Conservation (phyloP, 2,888 invertebrate species). For the Cetonia aurata region DNA sequence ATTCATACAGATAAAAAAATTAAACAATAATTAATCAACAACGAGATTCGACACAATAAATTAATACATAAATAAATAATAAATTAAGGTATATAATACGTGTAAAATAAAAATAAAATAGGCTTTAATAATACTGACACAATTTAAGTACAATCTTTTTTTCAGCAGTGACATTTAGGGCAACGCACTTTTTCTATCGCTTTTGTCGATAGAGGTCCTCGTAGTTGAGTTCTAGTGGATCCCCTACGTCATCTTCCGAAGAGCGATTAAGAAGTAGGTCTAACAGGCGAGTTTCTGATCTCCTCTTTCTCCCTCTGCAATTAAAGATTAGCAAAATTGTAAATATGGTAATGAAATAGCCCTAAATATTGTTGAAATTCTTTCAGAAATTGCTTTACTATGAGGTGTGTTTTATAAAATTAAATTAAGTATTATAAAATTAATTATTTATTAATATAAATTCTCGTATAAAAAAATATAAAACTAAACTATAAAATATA, state of each 20-base stretch:
- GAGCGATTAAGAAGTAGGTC: conserved; percentile 54
- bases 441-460: not conserved
- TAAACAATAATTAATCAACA: conserved; percentile 18
- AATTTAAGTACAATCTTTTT: conserved; percentile 34
- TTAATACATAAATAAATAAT: conserved; percentile 33
- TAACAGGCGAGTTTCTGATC: conserved; percentile 56
- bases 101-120: conserved; percentile 17
- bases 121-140: conserved; percentile 35
- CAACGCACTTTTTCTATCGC: conserved; percentile 21
- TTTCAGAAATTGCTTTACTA: not conserved
- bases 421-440: conserved; percentile 4
- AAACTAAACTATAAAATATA: conserved; percentile 21
- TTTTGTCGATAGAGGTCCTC: conserved; percentile 46
- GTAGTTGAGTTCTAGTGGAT: conserved; percentile 45
- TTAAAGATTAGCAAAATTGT: conserved; percentile 37
- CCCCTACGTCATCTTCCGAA: conserved; percentile 49
- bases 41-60: conserved; percentile 32
- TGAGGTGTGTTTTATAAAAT: conserved; percentile 1
- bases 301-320: conserved; percentile 62
- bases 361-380: not conserved
- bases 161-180: conserved; percentile 1
- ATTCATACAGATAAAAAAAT: conserved; percentile 22
- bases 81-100: conserved; percentile 16
- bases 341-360: too few relatives aligned
- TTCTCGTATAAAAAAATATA: conserved; percentile 5